Conservation (phyloP, 92 coral and sea anemone species). For the Phenganax stokvisi region DNA sequence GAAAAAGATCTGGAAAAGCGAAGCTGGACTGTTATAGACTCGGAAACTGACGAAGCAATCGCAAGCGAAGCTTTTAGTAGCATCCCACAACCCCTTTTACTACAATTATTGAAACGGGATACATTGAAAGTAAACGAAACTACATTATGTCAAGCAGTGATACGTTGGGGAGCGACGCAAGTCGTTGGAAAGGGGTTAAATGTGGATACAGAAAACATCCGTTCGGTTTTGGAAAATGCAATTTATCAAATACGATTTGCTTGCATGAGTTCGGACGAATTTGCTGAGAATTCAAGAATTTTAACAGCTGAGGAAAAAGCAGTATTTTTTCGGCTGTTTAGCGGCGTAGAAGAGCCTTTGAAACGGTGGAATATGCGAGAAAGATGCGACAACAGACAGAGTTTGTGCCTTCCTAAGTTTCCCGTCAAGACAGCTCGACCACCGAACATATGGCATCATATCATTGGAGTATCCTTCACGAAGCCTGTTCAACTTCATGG, state of each 20-base stretch:
- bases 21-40: constrained; percentile 55
- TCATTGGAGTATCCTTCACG: background rate
- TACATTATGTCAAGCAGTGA: constrained; percentile 52
- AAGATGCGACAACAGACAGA: background rate
- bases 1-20: constrained; percentile 37
- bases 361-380: background rate
- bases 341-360: background rate
- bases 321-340: background rate
- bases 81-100: constrained; percentile 24
- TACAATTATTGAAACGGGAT: constrained; percentile 45
- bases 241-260: constrained; percentile 41
- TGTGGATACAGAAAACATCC: constrained; percentile 36
- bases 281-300: constrained; percentile 36
- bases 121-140: constrained; percentile 38
- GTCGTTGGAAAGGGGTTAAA: constrained; percentile 20
- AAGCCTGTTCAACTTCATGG: background rate
- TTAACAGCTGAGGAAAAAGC: background rate
- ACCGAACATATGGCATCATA: background rate
- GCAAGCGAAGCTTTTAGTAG: constrained; percentile 45
- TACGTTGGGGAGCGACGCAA: constrained; percentile 46
- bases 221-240: constrained; percentile 51
- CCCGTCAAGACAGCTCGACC: background rate
- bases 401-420: background rate
- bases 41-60: constrained; percentile 47
- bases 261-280: constrained; percentile 41